Evolutionary conservation across 1,140 invertebrate species (phyloP).

Genomic region (Pissodes strobi): DNA sequence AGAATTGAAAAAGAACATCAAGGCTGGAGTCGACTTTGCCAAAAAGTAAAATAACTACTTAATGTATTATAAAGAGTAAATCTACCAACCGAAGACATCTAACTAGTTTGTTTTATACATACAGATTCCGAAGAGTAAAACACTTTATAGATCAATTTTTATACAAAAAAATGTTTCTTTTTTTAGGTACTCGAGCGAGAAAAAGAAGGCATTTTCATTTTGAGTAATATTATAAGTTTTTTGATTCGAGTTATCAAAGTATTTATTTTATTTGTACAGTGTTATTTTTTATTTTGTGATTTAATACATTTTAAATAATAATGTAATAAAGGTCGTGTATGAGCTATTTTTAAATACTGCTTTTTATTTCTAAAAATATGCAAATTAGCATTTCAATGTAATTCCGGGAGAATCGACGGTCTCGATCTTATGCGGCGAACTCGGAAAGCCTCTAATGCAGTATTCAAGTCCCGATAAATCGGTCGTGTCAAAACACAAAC

Average conservation of each 20-base stretch:
- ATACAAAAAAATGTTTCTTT: conserved; percentile 2
- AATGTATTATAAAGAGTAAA: neutral
- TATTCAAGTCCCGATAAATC: no score
- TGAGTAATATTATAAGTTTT: neutral
- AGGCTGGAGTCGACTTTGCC: conserved; percentile 94
- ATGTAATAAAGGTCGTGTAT: neutral
- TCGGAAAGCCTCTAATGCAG: no score
- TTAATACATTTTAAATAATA: neutral
- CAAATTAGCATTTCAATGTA: no score
- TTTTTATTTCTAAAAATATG: no score
- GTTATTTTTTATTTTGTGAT: conserved; percentile 1
- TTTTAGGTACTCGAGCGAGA: conserved; percentile 18
- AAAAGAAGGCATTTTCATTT: conserved; percentile 24
- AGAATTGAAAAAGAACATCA: conserved; percentile 93
- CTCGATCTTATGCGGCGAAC: no score
- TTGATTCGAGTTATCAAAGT: neutral
- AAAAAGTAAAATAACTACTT: conserved; percentile 54
- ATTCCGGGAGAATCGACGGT: no score
- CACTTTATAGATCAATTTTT: conserved; percentile 3
- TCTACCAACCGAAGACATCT: no score
- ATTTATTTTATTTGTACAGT: conserved; percentile 5
- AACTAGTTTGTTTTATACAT: neutral
- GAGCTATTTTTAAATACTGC: no score
- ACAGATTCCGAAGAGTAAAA: neutral
- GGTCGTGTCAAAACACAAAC: no score